Evolutionary conservation across 2,797 vertebrate species (phyloP).

Genomic region (Mormyrops attenuatus): DNA sequence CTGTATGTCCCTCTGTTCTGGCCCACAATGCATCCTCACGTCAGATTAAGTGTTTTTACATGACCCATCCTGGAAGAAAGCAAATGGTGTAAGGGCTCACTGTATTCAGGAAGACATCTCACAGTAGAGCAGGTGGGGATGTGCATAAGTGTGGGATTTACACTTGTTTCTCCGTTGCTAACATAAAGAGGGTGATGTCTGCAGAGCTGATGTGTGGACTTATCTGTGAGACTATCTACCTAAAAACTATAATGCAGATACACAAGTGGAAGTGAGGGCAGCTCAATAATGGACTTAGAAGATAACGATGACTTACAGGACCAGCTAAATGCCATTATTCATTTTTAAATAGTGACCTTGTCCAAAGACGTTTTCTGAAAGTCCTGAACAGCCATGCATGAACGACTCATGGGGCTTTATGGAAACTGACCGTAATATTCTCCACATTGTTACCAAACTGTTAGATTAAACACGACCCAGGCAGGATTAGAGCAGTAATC

Average conservation of each 20-base stretch:
- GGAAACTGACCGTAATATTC: background rate
- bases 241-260: conserved; percentile 6
- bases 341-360: background rate
- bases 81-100: background rate
- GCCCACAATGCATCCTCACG: background rate
- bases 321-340: conserved; percentile 1
- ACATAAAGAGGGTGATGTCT: background rate
- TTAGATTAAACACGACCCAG: background rate
- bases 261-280: conserved; percentile 12
- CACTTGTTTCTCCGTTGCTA: background rate
- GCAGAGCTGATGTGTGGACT: background rate
- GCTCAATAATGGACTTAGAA: conserved; percentile 42
- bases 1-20: background rate
- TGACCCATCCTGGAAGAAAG: background rate
- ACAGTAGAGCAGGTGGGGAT: background rate
- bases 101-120: background rate
- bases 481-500: background rate
- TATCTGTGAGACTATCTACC: background rate
- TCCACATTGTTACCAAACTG: background rate
- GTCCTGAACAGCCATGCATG: background rate
- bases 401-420: background rate
- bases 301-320: conserved; percentile 8
- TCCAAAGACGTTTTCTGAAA: background rate
- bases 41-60: background rate
- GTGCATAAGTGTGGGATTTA: background rate